Conservation (phyloP, 1,140 invertebrate genomes). For the Antheraea mylitta region DNA sequence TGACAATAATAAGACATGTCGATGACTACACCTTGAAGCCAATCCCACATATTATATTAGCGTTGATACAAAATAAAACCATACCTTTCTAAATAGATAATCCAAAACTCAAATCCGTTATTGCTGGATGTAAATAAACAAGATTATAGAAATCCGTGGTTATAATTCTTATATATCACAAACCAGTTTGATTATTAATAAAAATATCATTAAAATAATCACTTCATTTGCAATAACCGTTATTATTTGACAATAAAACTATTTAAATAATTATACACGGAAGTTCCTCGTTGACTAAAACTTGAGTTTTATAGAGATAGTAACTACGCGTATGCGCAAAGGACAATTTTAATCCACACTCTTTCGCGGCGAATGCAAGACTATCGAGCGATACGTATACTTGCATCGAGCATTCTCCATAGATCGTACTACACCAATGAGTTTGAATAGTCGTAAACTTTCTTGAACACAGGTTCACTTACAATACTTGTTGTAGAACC, state of each 20-base stretch:
- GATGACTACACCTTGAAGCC: not conserved
- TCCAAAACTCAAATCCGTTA: not conserved
- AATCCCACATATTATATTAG: not conserved
- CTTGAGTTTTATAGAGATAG: constrained; percentile 3
- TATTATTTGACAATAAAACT: not conserved
- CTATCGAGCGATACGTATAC: constrained; percentile 43
- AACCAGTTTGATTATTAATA: not conserved
- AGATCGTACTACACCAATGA: constrained; percentile 47
- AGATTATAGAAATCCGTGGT: not conserved
- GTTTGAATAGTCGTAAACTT: constrained; percentile 39
- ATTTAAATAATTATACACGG: not conserved
- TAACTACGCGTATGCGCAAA: constrained; percentile 2
- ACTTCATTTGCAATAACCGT: not conserved
- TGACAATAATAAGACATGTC: no score
- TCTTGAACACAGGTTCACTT: constrained; percentile 28
- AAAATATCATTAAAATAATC: not conserved
- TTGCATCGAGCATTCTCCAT: constrained; percentile 46
- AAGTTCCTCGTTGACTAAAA: constrained; percentile 2
- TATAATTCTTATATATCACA: not conserved
- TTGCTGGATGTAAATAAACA: not conserved
- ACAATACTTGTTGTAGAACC: constrained; percentile 32
- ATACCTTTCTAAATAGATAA: not conserved
- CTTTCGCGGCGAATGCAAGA: constrained; percentile 40
- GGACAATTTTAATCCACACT: constrained; percentile 25
- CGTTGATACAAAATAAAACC: not conserved